A percentile compares a stretch with the other conserved stretches of the same genome.
These are phyloP conservation scores for Coelopa pilipes DNA, from an alignment of 2,888 invertebrate genomes.

Conservation along the genomic window DNA sequence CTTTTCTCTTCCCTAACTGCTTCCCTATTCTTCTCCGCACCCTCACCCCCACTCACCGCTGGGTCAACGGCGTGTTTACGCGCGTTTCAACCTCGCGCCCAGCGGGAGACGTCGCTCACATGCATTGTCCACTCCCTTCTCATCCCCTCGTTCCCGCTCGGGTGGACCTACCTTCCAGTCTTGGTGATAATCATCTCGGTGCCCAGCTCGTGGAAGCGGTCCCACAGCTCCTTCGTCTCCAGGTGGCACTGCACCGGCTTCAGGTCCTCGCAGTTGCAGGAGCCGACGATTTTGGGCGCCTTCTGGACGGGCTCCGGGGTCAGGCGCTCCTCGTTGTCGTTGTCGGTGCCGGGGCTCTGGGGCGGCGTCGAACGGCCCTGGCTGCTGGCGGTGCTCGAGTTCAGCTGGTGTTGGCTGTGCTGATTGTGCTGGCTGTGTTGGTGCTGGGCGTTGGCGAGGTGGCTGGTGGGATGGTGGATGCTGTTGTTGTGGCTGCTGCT, in stretches of 20 bases:
- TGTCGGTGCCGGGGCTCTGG: slow-evolving; percentile 65
- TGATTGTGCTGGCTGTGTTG: slow-evolving; percentile 46
- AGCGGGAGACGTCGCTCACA: neutral
- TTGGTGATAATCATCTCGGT: slow-evolving; percentile 99
- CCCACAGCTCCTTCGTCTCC: slow-evolving; percentile 96
- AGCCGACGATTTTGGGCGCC: slow-evolving; percentile 70
- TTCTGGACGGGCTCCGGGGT: slow-evolving; percentile 66
- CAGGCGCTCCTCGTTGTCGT: slow-evolving; percentile 65
- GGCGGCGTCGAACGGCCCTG: slow-evolving; percentile 65
- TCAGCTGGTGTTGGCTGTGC: slow-evolving; percentile 50
- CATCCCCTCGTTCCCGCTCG: slow-evolving; percentile 6
- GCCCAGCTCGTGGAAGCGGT: slow-evolving; percentile 92
- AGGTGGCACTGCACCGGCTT: slow-evolving; percentile 88
- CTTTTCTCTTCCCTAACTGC: neutral
- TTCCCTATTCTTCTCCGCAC: too few relatives aligned
- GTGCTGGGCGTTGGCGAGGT: slow-evolving; percentile 44
- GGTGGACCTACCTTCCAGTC: slow-evolving; percentile 84
- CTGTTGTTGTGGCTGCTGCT: slow-evolving; percentile 61
- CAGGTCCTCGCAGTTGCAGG: slow-evolving; percentile 86
- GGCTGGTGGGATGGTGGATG: slow-evolving; percentile 22
- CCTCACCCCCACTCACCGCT: too few relatives aligned
- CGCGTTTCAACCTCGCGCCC: neutral
- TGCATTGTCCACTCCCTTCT: slow-evolving; percentile 39
- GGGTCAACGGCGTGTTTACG: slow-evolving; percentile 40
- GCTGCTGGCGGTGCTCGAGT: slow-evolving; percentile 60